These are phyloP conservation scores for Hassar affinis DNA, from an alignment of 2,113 vertebrate species.

Conservation along the genomic window DNA sequence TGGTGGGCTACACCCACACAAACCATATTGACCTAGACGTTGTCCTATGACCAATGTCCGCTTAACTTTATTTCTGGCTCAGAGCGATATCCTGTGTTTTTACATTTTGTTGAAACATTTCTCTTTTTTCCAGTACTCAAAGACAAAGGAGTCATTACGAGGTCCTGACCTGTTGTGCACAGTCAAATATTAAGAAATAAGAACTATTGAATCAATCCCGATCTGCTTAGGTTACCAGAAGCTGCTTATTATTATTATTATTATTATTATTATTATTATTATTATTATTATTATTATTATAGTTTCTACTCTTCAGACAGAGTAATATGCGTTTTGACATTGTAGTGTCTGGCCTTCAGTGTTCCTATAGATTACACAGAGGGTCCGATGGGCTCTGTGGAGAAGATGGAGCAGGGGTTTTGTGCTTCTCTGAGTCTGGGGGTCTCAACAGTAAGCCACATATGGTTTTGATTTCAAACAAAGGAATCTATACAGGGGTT, in stretches of 20 bases:
- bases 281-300: neutral
- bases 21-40: conserved; percentile 22
- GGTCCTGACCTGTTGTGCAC: neutral
- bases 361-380: too few species aligned
- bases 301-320: neutral
- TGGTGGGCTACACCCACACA: conserved; percentile 13
- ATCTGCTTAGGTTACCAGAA: neutral
- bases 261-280: neutral
- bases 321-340: neutral
- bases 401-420: too few species aligned
- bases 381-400: too few species aligned
- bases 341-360: too few species aligned
- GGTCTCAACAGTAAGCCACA: too few species aligned
- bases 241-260: neutral
- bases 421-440: too few species aligned
- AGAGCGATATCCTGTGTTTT: neutral
- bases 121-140: neutral
- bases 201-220: neutral
- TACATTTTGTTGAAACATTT: neutral
- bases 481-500: too few species aligned
- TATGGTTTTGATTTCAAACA: too few species aligned
- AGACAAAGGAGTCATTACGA: neutral
- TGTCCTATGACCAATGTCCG: neutral
- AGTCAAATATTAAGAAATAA: neutral
- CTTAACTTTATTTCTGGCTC: neutral